Base-by-base conservation (phyloP, 2,888 invertebrate genomes). In the Patella depressa region DNA sequence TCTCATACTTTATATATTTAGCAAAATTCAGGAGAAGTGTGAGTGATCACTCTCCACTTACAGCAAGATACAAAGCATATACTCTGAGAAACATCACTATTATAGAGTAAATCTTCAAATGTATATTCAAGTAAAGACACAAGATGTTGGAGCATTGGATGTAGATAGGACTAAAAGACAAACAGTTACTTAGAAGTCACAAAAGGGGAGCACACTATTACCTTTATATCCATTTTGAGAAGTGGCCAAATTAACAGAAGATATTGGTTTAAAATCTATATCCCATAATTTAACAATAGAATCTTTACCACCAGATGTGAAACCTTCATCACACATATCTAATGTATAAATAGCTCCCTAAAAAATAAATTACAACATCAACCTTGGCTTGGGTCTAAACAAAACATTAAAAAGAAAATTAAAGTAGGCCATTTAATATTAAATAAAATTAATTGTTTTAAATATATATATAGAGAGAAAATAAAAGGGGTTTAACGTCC, bases 221-320 rank as follows among this genome's bases (percentile, higher is more conserved):
- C 91, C 90, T 88, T 89, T 85, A 77, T 91, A 91, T 1, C 91
- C 91, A 78, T 87, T 86, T 70, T 85, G 85, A 45, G 89, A 83
- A 69, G 83, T 85, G 15, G 85, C 85, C 34, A 91, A 84, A 76
- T 90, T 90, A n/a, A 91, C 80, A 2, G 86, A 80, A 11, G 89
- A 85, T 73, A 90, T 83, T 7, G 87, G 86, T 80, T 88, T 88
- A 78, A 91, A 90, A 80, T 89, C 89, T 9, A 81, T 71, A 80
- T 91, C 91, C 91, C 91, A 91, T 55, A 91, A 80, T 81, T 84
- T 87, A n/a, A 88, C 87, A 29, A 76, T 71, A 1, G 91, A 90
- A 86, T 92, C 91, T 80, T 91, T 91, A n/a, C 91, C 89, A 34
- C 91, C 91, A 53, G 89, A 88, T 7, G 85, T 87, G 86, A 85